phyloP scores from a whole-genome alignment of 2,797 vertebrate species.

The Agapornis canus region DNA sequence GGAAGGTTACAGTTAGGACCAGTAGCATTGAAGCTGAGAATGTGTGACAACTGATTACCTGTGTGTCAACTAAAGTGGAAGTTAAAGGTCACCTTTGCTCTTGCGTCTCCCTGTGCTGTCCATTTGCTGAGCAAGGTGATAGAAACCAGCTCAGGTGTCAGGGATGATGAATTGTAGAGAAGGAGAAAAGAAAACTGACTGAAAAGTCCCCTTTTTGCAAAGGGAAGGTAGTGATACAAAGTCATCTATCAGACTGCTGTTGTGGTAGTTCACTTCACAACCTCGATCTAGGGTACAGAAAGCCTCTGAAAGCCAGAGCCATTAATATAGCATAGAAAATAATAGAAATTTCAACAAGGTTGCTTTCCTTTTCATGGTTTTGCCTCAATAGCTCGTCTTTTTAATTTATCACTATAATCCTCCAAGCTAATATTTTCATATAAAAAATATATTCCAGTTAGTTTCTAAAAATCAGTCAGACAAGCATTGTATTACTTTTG shows the following conservation, averaged over 20 bases:
- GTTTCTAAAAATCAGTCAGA: not conserved
- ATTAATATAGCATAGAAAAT: not conserved
- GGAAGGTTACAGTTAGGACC: not conserved
- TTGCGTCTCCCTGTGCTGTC: not conserved
- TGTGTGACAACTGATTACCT: not conserved
- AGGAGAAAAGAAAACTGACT: not conserved
- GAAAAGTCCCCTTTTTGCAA: constrained; percentile 21
- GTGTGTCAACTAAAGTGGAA: not conserved
- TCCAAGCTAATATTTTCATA: not conserved
- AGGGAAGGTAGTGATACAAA: constrained; percentile 19
- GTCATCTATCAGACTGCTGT: constrained; percentile 56
- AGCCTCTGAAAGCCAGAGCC: not conserved
- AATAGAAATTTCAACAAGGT: not conserved
- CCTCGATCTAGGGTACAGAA: not conserved
- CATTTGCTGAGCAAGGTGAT: constrained; percentile 24
- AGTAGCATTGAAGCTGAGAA: not conserved
- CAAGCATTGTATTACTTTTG: not conserved
- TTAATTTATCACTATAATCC: not conserved
- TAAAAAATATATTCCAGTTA: not conserved
- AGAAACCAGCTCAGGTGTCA: constrained; percentile 7
- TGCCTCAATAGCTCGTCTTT: not conserved
- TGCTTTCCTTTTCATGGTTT: constrained; percentile 14
- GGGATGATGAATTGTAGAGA: constrained; percentile 56
- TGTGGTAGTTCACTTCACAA: not conserved
- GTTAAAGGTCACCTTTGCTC: constrained; percentile 33